A percentile compares a stretch with the other conserved stretches of the same genome.
Evolutionary conservation across 53 echinoderm and acorn worm species (phyloP).

Genomic region (Paracentrotus lividus): DNA sequence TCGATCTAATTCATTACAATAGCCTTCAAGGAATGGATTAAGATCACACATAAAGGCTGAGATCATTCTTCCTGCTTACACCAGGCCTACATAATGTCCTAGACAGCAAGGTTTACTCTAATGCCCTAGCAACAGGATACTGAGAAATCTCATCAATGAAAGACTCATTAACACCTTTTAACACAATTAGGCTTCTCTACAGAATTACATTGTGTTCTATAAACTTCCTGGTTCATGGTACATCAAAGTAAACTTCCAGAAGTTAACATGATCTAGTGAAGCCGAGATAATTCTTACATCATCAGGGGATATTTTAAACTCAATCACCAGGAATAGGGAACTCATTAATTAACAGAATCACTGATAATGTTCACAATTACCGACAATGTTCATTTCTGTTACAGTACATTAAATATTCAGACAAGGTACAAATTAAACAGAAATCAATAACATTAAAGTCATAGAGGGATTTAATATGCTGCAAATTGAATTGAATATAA

Average conservation of each 20-base stretch:
- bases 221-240: constrained; percentile 33
- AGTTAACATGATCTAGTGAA: too few relatives aligned
- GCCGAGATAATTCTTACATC: too few relatives aligned
- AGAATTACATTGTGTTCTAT: background rate
- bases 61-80: constrained; percentile 13
- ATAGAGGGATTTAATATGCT: too few relatives aligned
- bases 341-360: too few relatives aligned
- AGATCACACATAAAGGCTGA: background rate
- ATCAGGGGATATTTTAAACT: too few relatives aligned
- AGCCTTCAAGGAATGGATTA: background rate
- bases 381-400: too few relatives aligned
- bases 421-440: too few relatives aligned
- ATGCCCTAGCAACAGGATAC: background rate
- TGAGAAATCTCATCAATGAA: background rate
- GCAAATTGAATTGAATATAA: too few relatives aligned
- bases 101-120: background rate
- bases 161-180: background rate
- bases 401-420: too few relatives aligned
- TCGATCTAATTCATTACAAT: background rate
- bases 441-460: too few relatives aligned
- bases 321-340: too few relatives aligned
- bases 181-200: background rate
- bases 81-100: background rate
- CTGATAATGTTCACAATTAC: too few relatives aligned
- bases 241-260: background rate